Base-by-base conservation (phyloP, 2,888 invertebrate species). In the Pimpla rufipes region DNA sequence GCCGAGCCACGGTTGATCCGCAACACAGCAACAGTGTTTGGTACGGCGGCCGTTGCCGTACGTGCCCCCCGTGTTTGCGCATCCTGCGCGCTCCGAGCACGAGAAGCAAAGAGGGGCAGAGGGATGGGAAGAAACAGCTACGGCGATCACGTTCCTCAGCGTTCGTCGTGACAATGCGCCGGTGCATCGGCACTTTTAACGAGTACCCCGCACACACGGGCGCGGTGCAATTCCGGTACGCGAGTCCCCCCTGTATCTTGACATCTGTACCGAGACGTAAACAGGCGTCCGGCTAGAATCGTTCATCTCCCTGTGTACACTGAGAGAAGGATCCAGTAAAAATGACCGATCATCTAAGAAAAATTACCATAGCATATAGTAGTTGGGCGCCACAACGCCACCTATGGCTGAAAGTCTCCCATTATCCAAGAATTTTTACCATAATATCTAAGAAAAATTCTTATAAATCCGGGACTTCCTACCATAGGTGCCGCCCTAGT, bases 131-230 rank as follows among this genome's bases (percentile, higher is more conserved):
- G 73, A 77, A 18, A 37, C 21, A 45, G 35, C 45, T 29, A 68
- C 68, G 55, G 68, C 82, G 52, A 78, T 78, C 82, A 75, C 82
- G 76, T 74, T 82, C 71, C 59, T 66, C 71, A 70, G 70, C 70
- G n/a, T 77, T 67, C 47, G 80, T 79, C 68, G 81, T 85, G 76
- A 83, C 83, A 74, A 85, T 73, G 79, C 64, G 73, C 66, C 84
- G 71, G 81, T 81, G 79, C 84, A 81, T 79, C 59, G 75, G 82
- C 79, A 76, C 85, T 78, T 76, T 70, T 57, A 83, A 79, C 70
- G 70, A 79, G 79, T 64, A 29, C 59, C 42, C 64, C 16, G 47
- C 68, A 67, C 40, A 55, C 40, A 55, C n/a, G n/a, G n/a, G 29
- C 29, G 57, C 59, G 35, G 75, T 55, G 80, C 68, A 75, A 76